Percentiles rank a stretch among this genome's conserved stretches.
Conservation (phyloP, 2,888 invertebrate genomes). For the Xestia xanthographa region DNA sequence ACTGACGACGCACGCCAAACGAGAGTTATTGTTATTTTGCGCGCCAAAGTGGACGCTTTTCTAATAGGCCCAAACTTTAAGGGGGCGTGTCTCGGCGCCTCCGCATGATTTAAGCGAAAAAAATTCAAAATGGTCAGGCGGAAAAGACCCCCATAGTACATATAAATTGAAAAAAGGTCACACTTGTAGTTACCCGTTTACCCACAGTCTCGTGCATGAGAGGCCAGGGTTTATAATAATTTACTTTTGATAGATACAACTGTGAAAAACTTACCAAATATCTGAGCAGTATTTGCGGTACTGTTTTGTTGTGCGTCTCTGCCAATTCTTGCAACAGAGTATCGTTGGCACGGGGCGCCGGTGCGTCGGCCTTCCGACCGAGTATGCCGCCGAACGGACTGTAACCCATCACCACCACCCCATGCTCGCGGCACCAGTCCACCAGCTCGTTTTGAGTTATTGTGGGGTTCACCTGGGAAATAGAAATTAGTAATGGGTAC, state of each 20-base stretch:
- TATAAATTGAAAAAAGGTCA: neutral
- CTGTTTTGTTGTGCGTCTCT: constrained; percentile 91
- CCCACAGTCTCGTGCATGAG: neutral
- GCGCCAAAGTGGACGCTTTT: too few species aligned
- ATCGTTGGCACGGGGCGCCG: constrained; percentile 88
- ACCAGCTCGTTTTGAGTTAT: constrained; percentile 93
- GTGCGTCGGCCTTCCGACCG: constrained; percentile 81
- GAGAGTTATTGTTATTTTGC: too few species aligned
- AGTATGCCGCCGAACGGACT: constrained; percentile 92
- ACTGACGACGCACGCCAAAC: too few species aligned
- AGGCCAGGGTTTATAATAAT: neutral
- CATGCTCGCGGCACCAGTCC: constrained; percentile 92
- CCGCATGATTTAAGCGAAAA: too few species aligned
- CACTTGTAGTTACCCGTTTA: neutral
- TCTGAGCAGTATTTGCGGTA: constrained; percentile 92
- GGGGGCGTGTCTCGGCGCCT: too few species aligned
- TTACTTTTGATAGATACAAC: neutral
- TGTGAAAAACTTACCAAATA: constrained; percentile 90
- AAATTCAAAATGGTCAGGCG: too few species aligned
- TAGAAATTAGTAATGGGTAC: neutral
- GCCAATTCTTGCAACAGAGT: constrained; percentile 88
- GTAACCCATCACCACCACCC: constrained; percentile 93
- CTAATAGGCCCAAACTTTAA: too few species aligned
- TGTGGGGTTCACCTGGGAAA: constrained; percentile 93
- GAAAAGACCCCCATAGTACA: too few species aligned